Evolutionary conservation across 2,113 vertebrate species (phyloP), one percentile per base, ranked within the genome.

Genomic region (Pomatorhinus ruficollis): DNA sequence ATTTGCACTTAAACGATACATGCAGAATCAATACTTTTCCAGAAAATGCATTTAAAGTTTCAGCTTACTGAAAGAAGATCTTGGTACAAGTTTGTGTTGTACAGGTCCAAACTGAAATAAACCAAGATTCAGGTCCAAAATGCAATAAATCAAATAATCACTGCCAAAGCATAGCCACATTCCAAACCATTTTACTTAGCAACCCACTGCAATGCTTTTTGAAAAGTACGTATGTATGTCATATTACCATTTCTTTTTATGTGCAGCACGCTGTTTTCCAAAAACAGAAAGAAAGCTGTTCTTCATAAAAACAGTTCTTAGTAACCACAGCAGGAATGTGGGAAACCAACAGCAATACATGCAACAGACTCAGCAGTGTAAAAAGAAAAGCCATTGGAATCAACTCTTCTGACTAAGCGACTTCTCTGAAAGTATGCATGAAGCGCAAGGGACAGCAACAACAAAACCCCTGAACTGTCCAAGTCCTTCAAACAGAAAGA

Each of bases 321-420:
- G 60, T 91, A 94, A 96, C 92, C 88, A 63, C 93, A 93, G 71
- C 3, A 92, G 92, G 85, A 92, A 95, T 81, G 88, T 68, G 79
- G 12, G 85, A 95, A 89, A 80, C 66, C 89, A 95, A 60, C 60
- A 64, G 82, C 82, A 94, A 79, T 53, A 44, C 65, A 70, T 80
- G 84, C 25, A 93, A 75, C 68, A 68, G 80, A 45, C 76, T 70
- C 25, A 35, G 11, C 8, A 52, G 64, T 5, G 66, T 33, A 69
- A 80, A 81, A 95, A 83, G 85, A 93, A 93, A 93, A 93, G 83
- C 40, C 76, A 83, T 10, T 54, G 39, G 71, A 92, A 92, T 68
- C 64, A 68, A 76, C 88, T 89, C 42, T 92, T 96, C 90, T 96
- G 89, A 97, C 95, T 94, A 94, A 95, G 96, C 83, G 91, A 74